Evolutionary conservation across 2,113 vertebrate species (phyloP), one percentile per base, ranked within the genome.

Genomic region (Xenopus borealis): DNA sequence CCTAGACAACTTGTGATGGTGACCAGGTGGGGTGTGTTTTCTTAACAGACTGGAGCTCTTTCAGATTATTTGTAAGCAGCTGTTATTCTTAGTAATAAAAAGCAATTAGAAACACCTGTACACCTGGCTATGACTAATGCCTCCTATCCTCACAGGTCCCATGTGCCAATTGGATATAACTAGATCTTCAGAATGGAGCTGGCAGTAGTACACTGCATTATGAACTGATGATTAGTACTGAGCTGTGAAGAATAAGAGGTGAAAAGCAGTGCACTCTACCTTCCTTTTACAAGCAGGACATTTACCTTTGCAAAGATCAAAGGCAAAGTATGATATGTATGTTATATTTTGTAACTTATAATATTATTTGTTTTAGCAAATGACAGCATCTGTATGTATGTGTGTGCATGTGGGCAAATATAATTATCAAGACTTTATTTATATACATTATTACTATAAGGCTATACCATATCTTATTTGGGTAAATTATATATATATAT

Each of bases 41-140:
- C 94, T 95, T 95, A 95, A 96, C 95, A 95, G 94, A 95, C 94
- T 94, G 91, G 90, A 96, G 94, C 94, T 97, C 94, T 93, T 93
- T 94, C 95, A 94, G 96, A 93, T 98, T 96, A 96, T 98, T 94
- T 96, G 95, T 96, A 98, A 98, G 96, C 97, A 99, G 96, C 95
- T 99, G 97, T 98, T 99, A 96, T 98, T 97, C 93, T 98, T 97
- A 95, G 94, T 99, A 98, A 99, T 98, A 94, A 95, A 95, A 95
- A 98, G 95, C 96, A 98, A 99, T 99, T 99, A 98, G 96, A 98
- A 98, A 99, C 97, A 99, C 98, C 96, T 99, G 97, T 93, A 98
- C 92, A 94, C 93, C 94, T 97, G 95, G 96, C 95, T 84, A 91
- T 95, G 94, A 96, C 91, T 91, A 90, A 96, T 95, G 94, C 91